phyloP scores from a whole-genome alignment of 2,888 invertebrate genomes.

The Athrips mouffetella region DNA sequence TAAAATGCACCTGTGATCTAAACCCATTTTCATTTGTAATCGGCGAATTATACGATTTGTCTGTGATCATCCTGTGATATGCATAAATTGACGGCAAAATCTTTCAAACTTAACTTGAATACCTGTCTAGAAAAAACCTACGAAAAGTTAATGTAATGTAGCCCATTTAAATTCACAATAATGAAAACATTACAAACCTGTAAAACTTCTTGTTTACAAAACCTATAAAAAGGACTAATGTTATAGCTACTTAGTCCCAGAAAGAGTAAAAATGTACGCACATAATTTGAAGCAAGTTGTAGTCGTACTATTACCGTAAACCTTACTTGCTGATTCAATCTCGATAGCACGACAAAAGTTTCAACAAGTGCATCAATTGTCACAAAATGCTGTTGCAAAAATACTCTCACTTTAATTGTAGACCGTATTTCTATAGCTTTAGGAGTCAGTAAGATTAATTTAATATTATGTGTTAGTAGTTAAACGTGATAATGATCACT shows the following conservation, averaged over 20 bases:
- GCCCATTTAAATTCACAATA: neutral
- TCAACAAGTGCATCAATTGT: constrained; percentile 40
- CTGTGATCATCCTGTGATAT: too few species aligned
- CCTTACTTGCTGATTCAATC: constrained; percentile 57
- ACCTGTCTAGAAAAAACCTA: neutral
- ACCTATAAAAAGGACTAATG: constrained; percentile 6
- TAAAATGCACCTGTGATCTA: too few species aligned
- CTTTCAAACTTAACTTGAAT: too few species aligned
- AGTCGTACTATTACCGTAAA: constrained; percentile 61
- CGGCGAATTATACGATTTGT: too few species aligned
- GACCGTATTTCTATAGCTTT: neutral
- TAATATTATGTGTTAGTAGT: neutral
- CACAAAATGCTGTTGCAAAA: neutral
- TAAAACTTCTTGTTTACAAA: neutral
- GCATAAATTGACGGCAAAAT: too few species aligned
- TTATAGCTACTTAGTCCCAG: constrained; percentile 33
- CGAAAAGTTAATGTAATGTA: neutral
- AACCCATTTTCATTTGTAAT: too few species aligned
- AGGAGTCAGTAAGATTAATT: neutral
- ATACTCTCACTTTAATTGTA: constrained; percentile 7
- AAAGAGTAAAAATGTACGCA: constrained; percentile 1
- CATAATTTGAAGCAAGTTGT: neutral
- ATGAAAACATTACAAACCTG: neutral
- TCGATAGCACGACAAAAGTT: constrained; percentile 63
- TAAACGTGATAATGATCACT: constrained; percentile 51